Evolutionary conservation across 2,113 vertebrate genomes (phyloP).

Genomic region (Pluvialis apricaria): DNA sequence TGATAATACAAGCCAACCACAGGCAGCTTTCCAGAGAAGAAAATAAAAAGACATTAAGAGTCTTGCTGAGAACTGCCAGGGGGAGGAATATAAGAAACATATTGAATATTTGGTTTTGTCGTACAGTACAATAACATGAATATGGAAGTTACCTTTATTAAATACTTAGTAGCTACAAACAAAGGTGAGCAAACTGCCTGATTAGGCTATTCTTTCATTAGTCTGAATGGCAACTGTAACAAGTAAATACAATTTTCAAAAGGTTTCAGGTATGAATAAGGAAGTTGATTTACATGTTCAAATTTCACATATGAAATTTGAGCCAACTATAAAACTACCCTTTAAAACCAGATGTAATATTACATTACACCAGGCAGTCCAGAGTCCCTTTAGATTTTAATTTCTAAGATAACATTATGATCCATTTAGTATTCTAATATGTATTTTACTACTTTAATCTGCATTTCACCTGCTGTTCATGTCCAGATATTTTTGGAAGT

Average conservation of each 20-base stretch:
- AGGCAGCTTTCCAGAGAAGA: slow-evolving; percentile 9
- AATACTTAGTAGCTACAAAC: neutral
- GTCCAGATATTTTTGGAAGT: slow-evolving; percentile 9
- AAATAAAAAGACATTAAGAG: slow-evolving; percentile 7
- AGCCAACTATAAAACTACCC: neutral
- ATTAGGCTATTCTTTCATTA: neutral
- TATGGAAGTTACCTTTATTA: neutral
- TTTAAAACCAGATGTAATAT: neutral
- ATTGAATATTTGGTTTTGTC: neutral
- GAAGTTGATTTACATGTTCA: neutral
- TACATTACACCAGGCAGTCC: neutral
- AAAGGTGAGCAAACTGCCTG: neutral
- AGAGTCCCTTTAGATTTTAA: neutral
- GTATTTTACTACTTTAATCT: slow-evolving; percentile 23
- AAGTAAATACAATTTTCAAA: neutral
- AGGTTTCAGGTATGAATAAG: neutral
- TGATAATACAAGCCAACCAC: neutral
- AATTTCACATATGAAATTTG: neutral
- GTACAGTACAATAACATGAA: neutral
- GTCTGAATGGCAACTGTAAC: neutral
- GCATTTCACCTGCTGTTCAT: slow-evolving; percentile 1
- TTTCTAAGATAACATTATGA: neutral
- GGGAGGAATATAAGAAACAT: neutral
- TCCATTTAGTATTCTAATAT: neutral
- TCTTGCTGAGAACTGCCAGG: neutral